Conservation (phyloP, 1,140 invertebrate species). For the Tetramorium alpestre region DNA sequence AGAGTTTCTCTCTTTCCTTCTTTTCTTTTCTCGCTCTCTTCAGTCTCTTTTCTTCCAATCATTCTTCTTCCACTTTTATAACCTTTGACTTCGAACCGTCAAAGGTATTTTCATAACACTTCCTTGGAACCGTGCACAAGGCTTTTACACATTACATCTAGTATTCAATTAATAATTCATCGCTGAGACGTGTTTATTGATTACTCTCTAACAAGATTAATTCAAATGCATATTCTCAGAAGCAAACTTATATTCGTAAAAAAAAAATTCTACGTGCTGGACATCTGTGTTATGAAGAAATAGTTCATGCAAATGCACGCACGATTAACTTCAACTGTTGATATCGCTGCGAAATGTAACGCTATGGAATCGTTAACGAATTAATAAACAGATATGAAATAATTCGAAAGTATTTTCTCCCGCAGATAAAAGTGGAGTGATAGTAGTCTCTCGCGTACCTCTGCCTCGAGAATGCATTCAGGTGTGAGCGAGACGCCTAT, state of each 20-base stretch:
- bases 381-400: constrained; percentile 16
- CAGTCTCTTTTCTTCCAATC: constrained; percentile 9
- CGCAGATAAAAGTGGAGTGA: constrained; percentile 12
- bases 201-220: neutral
- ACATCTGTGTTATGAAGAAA: neutral
- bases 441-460: neutral
- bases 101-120: constrained; percentile 30
- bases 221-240: neutral
- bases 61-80: constrained; percentile 17
- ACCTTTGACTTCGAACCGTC: constrained; percentile 5
- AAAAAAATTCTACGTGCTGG: neutral
- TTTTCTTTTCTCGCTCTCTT: neutral
- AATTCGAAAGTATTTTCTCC: constrained; percentile 38
- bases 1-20: constrained; percentile 50
- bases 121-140: neutral
- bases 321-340: neutral
- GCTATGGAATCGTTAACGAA: neutral
- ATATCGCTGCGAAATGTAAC: neutral
- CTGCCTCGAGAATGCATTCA: constrained; percentile 29
- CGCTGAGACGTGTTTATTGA: neutral
- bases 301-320: neutral
- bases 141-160: neutral
- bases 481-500: constrained; percentile 38
- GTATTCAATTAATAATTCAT: constrained; percentile 8
- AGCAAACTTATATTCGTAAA: neutral